Conservation (phyloP, 2,113 vertebrate species). For the Megalops atlanticus region DNA sequence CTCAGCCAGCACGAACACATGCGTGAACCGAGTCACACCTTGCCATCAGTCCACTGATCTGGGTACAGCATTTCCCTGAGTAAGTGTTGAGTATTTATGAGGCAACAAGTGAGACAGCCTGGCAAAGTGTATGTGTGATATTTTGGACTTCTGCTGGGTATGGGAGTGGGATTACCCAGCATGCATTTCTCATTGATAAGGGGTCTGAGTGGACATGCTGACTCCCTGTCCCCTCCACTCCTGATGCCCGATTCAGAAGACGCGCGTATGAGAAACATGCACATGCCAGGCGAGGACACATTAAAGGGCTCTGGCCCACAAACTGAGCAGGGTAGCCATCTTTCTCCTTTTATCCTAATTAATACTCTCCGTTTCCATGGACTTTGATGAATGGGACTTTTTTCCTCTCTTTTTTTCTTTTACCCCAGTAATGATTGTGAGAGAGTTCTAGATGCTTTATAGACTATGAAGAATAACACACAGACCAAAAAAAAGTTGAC, state of each 20-base stretch:
- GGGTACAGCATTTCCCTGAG: no score
- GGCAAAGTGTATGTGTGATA: no score
- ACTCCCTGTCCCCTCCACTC: constrained; percentile 22
- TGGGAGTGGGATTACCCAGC: neutral
- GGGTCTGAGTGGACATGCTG: neutral
- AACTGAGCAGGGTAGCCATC: constrained; percentile 64
- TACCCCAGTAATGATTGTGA: constrained; percentile 62
- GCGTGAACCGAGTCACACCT: no score
- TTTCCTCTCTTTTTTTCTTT: constrained; percentile 51
- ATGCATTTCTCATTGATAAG: neutral
- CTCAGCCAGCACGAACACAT: no score
- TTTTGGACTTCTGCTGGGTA: no score
- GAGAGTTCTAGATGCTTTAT: constrained; percentile 65
- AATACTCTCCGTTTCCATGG: constrained; percentile 76
- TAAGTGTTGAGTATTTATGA: no score
- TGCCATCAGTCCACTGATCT: no score
- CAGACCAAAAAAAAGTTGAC: constrained; percentile 46
- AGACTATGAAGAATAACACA: constrained; percentile 70
- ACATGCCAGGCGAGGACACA: no score
- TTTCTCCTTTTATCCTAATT: constrained; percentile 86
- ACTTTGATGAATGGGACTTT: constrained; percentile 70
- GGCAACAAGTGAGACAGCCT: no score
- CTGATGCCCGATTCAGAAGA: neutral
- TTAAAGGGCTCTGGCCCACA: constrained; percentile 41
- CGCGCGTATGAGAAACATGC: no score